Evolutionary conservation across 2,888 invertebrate genomes (phyloP), one percentile per base, ranked within the genome.

Genomic region (Dendrolimus pini): DNA sequence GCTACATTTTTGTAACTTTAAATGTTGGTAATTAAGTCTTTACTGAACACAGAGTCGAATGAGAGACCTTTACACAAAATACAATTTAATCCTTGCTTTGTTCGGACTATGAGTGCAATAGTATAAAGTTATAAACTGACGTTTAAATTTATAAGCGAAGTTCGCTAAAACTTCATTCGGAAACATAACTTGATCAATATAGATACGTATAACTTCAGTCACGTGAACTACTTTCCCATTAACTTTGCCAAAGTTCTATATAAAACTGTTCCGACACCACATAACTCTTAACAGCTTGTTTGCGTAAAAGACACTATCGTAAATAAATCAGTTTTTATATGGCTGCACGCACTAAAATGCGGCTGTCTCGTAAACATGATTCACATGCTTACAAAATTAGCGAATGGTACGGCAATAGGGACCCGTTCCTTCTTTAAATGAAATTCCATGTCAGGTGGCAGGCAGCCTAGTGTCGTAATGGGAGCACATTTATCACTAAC

Each of bases 391-490:
- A 71, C 75, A 76, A 85, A 87, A 88, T 87, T 85, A 87, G 84
- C 81, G 75, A 78, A 71, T 72, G 75, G 73, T 67, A 74, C 68
- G 68, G 78, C 72, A 72, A 75, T 75, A 76, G 74, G 68, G 74
- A 71, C 58, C 6, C 58, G 69, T 70, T 68, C 69, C 80, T 85
- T 83, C 86, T 85, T 85, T 83, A 87, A 86, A 87, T 87, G 84
- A 84, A 89, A 89, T 88, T 86, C 86, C 85, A 78, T 76, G 85
- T 84, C 80, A 84, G 82, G 80, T 82, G 74, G 73, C 68, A 68
- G 67, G 30, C 30, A 47, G 71, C 69, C 72, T 74, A 77, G 74
- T 73, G 66, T 64, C 64, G 70, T 80, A 81, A 81, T 78, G 77
- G 75, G 72, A 67, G 66, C 67, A 63, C 83, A 83, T 89, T 81